Evolutionary conservation across 2,888 invertebrate species (phyloP), one percentile per base, ranked within the genome.

Genomic region (Drosophila nr. perissopoda): DNA sequence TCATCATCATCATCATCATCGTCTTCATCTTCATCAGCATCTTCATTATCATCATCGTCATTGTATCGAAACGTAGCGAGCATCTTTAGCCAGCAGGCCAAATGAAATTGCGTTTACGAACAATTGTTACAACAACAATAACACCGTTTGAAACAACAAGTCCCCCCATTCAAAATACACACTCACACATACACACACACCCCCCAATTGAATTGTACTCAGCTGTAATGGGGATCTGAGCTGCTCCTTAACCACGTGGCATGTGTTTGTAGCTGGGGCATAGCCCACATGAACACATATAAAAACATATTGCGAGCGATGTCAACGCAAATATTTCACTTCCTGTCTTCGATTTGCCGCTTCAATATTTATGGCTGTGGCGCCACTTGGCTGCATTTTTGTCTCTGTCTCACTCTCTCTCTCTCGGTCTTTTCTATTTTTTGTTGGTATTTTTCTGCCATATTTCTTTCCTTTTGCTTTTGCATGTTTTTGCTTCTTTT

Each of bases 251-350:
- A 36, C 38, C 54, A 52, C 36, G 54, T 68, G 29, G 29, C 40
- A 33, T 53, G 53, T 25, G 25, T 38, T 8, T n/a, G 27, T 38
- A 5, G 33, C 52, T 16, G 33, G 16, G 21, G 52, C n/a, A 51
- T 4, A 67, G 52, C 51, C 38, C 54, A 53, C 56, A 38, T 40
- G 62, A 73, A 78, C 82, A 80, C 67, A 81, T 71, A 69, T 81
- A 78, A 57, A 65, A 71, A 78, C 74, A 78, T 69, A 74, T 73
- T 75, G 72, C 73, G 70, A 75, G 69, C 73, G 60, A 71, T 89
- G 87, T 87, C 85, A 87, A 84, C 76, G 82, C 83, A 85, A 87
- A 89, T 85, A 89, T 77, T 82, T 89, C 80, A 87, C 85, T 85
- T 85, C 90, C 85, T 89, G 90, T 75, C 84, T 69, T 80, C 83